Conservation (phyloP, 2,797 vertebrate species). For the Cephalopachus bancanus region DNA sequence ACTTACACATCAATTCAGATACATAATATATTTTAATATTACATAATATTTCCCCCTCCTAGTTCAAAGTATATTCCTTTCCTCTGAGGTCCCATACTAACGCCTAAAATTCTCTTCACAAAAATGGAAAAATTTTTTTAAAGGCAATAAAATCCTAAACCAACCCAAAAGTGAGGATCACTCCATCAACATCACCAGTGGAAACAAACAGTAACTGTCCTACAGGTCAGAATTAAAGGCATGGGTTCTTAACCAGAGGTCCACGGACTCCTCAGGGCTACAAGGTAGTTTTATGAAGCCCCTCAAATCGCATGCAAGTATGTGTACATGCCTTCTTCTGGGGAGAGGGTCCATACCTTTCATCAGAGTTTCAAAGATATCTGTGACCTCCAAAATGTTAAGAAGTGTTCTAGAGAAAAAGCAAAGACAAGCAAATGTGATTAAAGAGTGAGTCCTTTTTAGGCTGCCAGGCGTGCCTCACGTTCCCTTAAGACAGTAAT, state of each 20-base stretch:
- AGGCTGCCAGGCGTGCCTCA: slow-evolving; percentile 55
- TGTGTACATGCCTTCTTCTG: slow-evolving; percentile 78
- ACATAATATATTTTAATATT: no score
- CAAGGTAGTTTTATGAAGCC: slow-evolving; percentile 73
- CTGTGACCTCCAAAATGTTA: slow-evolving; percentile 84
- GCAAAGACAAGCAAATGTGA: slow-evolving; percentile 83
- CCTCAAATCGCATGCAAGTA: slow-evolving; percentile 78
- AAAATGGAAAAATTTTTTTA: background rate
- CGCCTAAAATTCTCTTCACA: slow-evolving; percentile 53
- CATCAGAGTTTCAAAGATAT: slow-evolving; percentile 83
- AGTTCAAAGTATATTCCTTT: slow-evolving; percentile 56
- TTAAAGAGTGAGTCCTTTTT: slow-evolving; percentile 78
- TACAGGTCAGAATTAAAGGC: slow-evolving; percentile 63
- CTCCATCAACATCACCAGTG: slow-evolving; percentile 56
- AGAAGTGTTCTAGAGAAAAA: slow-evolving; percentile 84
- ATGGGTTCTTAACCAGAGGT: slow-evolving; percentile 78
- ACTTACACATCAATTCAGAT: slow-evolving; percentile 57
- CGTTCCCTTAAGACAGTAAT: slow-evolving; percentile 38
- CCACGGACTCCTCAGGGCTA: slow-evolving; percentile 78
- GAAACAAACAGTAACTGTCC: slow-evolving; percentile 54
- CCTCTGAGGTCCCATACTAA: slow-evolving; percentile 26
- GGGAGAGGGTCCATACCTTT: slow-evolving; percentile 79
- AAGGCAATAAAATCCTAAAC: slow-evolving; percentile 34
- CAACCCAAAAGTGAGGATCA: slow-evolving; percentile 64
- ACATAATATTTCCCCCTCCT: slow-evolving; percentile 31